Evolutionary conservation across 2,113 vertebrate genomes (phyloP), one percentile per base, ranked within the genome.

Genomic region (Gymnocephalus cernua): DNA sequence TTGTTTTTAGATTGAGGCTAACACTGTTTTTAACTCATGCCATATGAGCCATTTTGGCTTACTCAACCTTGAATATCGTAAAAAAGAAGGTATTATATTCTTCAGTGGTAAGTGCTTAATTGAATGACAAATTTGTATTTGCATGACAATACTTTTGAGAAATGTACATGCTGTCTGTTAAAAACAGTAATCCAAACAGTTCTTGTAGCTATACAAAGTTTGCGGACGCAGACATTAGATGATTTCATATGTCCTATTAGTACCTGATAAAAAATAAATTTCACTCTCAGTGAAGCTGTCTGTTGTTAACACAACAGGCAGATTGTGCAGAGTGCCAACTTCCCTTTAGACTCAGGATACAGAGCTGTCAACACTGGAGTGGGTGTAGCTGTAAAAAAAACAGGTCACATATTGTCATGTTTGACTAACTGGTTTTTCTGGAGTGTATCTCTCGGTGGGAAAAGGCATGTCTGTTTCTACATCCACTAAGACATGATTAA

Each of bases 351-450:
- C 35, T n/a, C 14, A 48, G 54, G 62, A 67, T 27, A 15, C 53
- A 32, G 56, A 53, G 48, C 16, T 77, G 68, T 63, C 69, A 64
- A 18, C 70, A 68, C 19, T 3, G 35, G 70, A 63, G n/a, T 8
- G n/a, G 64, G 41, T 58, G 85, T 54, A 54, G 59, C 53, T 68
- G 38, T 50, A 21, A 61, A 48, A 69, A 59, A 79, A 86, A 70
- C 82, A 13, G 62, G 63, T 79, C 69, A 15, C 71, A 61, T n/a
- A 2, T 73, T 9, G 56, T 74, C 45, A 19, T 18, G 70, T 81
- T 16, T 19, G 82, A 87, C 68, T 86, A 89, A 92, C 89, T 10
- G 0, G 87, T 89, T 91, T 87, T 85, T 88, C 89, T 54, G 63
- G 83, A 73, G 29, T 58, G 29, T 14, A 0, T 77, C 3, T 32